A percentile compares a stretch with the other conserved stretches of the same genome.
These are phyloP conservation scores for Caradrina clavipalpis DNA, from an alignment of 2,888 invertebrate species.

Conservation along the genomic window DNA sequence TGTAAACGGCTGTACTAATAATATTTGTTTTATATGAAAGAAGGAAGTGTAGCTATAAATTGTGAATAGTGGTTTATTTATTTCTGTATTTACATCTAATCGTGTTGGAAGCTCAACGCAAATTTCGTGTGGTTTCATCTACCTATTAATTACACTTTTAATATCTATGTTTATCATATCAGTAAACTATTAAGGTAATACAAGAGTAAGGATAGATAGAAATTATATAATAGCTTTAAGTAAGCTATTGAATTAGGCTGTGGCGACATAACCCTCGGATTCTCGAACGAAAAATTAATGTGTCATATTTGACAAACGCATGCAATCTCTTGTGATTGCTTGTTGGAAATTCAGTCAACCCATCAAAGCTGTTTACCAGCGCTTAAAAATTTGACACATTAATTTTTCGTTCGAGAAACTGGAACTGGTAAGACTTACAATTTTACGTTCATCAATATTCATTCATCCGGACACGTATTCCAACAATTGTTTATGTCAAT, in stretches of 20 bases:
- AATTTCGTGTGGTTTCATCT: slow-evolving; percentile 88
- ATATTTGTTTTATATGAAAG: slow-evolving; percentile 45
- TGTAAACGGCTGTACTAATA: slow-evolving; percentile 27
- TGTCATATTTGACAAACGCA: no score
- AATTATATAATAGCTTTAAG: slow-evolving; percentile 33
- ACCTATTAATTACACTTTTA: slow-evolving; percentile 75
- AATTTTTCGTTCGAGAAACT: background rate
- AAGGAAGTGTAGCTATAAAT: slow-evolving; percentile 53
- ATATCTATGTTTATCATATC: slow-evolving; percentile 69
- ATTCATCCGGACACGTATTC: no score
- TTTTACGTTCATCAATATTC: background rate
- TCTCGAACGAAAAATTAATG: background rate
- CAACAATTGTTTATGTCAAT: no score
- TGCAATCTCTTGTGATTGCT: background rate
- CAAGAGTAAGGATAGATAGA: slow-evolving; percentile 11
- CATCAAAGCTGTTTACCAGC: background rate
- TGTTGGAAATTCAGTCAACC: background rate
- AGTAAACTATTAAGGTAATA: slow-evolving; percentile 63
- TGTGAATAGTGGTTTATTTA: slow-evolving; percentile 71
- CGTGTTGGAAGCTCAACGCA: slow-evolving; percentile 92
- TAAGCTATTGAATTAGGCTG: slow-evolving; percentile 34
- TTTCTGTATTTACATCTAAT: slow-evolving; percentile 90
- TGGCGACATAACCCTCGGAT: background rate
- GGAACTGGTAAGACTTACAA: background rate
- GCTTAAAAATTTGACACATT: background rate